Percentiles rank a stretch among this genome's conserved stretches.
phyloP scores from a whole-genome alignment of 2,888 invertebrate species.

The Furcula furcula region DNA sequence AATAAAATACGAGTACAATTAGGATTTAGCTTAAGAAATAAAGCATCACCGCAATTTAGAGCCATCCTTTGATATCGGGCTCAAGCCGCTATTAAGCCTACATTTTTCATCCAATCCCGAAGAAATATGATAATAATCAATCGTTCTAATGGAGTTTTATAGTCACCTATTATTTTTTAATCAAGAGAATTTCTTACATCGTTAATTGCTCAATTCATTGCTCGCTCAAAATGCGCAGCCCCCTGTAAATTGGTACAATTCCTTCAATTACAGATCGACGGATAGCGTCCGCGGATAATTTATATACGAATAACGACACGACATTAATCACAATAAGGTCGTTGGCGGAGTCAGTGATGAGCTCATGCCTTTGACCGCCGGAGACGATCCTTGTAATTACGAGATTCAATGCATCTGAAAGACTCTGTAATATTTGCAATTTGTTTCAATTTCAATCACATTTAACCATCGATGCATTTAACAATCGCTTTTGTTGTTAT shows the following conservation, averaged over 20 bases:
- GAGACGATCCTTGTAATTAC: conserved; percentile 12
- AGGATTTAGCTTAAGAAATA: too few species aligned
- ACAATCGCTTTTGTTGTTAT: too few species aligned
- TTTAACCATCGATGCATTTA: too few species aligned
- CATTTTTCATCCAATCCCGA: not conserved
- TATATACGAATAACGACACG: conserved; percentile 40
- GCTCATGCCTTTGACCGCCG: conserved; percentile 42
- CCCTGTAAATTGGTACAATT: conserved; percentile 61
- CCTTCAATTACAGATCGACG: conserved; percentile 67
- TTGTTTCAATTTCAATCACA: too few species aligned
- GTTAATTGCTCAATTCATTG: conserved; percentile 68
- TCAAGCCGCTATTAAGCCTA: too few species aligned
- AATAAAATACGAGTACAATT: too few species aligned
- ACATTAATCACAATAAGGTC: conserved; percentile 61
- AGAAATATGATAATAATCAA: conserved; percentile 5
- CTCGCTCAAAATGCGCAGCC: conserved; percentile 36
- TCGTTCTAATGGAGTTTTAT: conserved; percentile 30
- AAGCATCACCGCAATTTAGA: too few species aligned
- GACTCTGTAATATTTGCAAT: too few species aligned
- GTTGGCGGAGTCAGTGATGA: conserved; percentile 43
- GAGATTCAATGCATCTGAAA: conserved; percentile 10
- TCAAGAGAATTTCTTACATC: conserved; percentile 38
- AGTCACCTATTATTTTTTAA: conserved; percentile 47
- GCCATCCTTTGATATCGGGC: too few species aligned
- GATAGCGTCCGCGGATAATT: conserved; percentile 54